Evolutionary conservation across 1,140 invertebrate species (phyloP), one percentile per base, ranked within the genome.

Genomic region (Theocolax elegans): DNA sequence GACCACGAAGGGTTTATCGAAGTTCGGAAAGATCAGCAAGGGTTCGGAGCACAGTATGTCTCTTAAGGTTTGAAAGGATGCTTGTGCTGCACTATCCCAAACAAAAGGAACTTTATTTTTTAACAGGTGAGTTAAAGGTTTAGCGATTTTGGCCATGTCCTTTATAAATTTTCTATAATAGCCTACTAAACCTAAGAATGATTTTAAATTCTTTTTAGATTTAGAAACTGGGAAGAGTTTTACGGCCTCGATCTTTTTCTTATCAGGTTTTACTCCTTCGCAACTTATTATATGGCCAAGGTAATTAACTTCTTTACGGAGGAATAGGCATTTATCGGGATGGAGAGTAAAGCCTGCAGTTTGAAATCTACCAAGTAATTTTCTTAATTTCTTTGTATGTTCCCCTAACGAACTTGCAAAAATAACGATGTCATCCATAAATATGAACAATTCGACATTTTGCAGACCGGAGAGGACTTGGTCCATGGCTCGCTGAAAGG

Each of bases 61-160:
- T 72, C 79, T 80, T 13, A 75, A 71, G 17, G 38, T 67, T 66
- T 71, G 56, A 53, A 75, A 75, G 13, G 46, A 19, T 31, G 35
- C 3, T 27, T 71, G n/a, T 19, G 25, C 35, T 17, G 59, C 23
- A 8, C n/a, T n/a, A 15, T 35, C 27, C 67, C 72, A 74, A 21
- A 19, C 42, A 27, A 69, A 83, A 35, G 12, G 75, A 75, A 25
- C 38, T 49, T 35, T 75, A 64, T 83, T 78, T 38, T 74, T 75
- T 25, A 80, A 60, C 31, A 77, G 46, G 48, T 73, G 73, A 8
- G 77, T 79, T n/a, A 84, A 56, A 17, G 81, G 81, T 49, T 60
- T 68, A 12, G 76, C 73, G 0, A 80, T 73, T 66, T 77, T 73
- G 0, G 77, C 67, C 40, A 80, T 80, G n/a, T 82, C 58, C 6